Evolutionary conservation across 2,888 invertebrate genomes (phyloP), one percentile per base, ranked within the genome.

Genomic region (Aspidapion aeneum): DNA sequence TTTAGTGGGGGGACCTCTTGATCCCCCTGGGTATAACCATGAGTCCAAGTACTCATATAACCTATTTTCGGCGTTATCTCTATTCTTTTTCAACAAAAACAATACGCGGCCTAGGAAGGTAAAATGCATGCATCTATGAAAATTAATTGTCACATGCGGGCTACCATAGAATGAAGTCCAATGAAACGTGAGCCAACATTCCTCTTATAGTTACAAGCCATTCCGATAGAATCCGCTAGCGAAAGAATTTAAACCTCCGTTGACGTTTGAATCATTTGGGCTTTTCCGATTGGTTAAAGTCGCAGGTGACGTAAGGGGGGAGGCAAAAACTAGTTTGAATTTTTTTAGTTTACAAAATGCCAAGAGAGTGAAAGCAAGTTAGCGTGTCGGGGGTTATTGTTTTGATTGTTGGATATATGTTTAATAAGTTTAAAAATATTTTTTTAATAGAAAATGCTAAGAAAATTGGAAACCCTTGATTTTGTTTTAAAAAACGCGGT

Each of bases 321-420:
- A 35, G 77, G 75, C 61, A 68, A 74, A 79, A 79, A 79, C 79
- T 78, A 74, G 79, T 80, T 79, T 70, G 78, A 80, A 79, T 79
- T 79, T 78, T 79, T 79, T 78, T 77, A 79, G 78, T 79, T 74
- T 69, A 70, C 74, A 76, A 77, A 77, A 77, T 75, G 76, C 75
- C 74, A 75, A 75, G 71, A 70, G 72, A 75, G 74, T 72, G 77
- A 75, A 74, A 75, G 74, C 74, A 74, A 62, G 52, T 63, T 55
- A 48, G 49, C 60, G 52, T 49, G 55, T 58, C 61, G 49, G 48
- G n/a, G 35, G 52, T 54, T 58, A 61, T 63, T 60, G 61, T 62
- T 63, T 58, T 61, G 63, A 60, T 63, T 63, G 35, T 59, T 35
- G 5, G 65, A 63, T 66, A 54, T 58, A 61, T 54, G 57, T 59